Conservation (phyloP, 92 coral and sea anemone species). For the Diadumene lineata region DNA sequence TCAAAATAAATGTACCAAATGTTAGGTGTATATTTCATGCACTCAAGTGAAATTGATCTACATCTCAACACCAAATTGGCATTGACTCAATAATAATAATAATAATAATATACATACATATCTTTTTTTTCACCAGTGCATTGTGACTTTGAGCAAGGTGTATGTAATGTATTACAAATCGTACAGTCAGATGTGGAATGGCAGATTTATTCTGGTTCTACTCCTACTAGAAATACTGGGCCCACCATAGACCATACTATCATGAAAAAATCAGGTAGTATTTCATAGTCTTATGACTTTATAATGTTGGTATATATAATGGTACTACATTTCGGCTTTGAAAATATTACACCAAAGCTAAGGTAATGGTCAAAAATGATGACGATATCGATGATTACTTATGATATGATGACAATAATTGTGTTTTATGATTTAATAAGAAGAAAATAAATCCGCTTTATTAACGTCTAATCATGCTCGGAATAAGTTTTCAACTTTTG, state of each 20-base stretch:
- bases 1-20: too few relatives aligned
- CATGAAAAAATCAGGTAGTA: conserved; percentile 48
- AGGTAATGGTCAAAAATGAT: too few relatives aligned
- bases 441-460: too few relatives aligned
- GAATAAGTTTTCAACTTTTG: background rate
- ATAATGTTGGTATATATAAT: background rate
- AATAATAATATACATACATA: background rate
- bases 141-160: conserved; percentile 72
- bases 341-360: too few relatives aligned
- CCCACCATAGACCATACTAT: conserved; percentile 80
- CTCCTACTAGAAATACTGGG: conserved; percentile 81
- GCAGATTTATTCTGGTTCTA: conserved; percentile 64
- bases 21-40: too few relatives aligned
- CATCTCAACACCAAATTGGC: too few relatives aligned
- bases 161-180: conserved; percentile 64
- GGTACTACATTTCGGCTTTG: background rate
- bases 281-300: too few relatives aligned
- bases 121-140: conserved; percentile 21
- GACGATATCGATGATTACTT: too few relatives aligned
- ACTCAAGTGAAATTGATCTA: too few relatives aligned
- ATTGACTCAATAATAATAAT: too few relatives aligned
- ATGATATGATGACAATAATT: too few relatives aligned
- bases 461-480: background rate
- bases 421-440: too few relatives aligned
- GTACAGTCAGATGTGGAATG: conserved; percentile 53